These are phyloP conservation scores for Drosophila yooni DNA, from an alignment of 2,888 invertebrate genomes.

Conservation along the genomic window DNA sequence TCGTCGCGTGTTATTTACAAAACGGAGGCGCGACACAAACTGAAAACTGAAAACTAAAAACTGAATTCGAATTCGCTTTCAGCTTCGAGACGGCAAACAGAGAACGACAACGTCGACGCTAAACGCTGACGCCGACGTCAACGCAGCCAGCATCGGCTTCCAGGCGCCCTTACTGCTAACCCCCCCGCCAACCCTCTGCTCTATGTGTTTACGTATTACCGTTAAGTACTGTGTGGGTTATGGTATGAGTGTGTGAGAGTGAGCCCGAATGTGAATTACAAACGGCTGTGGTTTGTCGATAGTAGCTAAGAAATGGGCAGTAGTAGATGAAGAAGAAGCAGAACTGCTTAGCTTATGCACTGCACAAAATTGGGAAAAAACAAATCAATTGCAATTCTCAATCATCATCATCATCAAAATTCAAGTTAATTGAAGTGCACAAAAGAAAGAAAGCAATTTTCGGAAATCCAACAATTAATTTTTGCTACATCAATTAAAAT, in stretches of 20 bases:
- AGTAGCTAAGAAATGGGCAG: constrained; percentile 23
- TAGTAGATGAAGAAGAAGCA: constrained; percentile 12
- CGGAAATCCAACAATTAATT: not conserved
- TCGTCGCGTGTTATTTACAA: constrained; percentile 78
- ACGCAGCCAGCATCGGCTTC: constrained; percentile 48
- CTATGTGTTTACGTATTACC: constrained; percentile 33
- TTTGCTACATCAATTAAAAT: not conserved
- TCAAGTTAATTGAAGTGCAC: constrained; percentile 17
- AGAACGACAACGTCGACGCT: constrained; percentile 5
- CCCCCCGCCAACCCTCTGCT: not conserved
- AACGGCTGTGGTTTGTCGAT: constrained; percentile 24
- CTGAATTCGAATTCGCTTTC: constrained; percentile 77
- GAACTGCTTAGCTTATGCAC: constrained; percentile 22
- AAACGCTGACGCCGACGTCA: constrained; percentile 2
- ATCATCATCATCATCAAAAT: constrained; percentile 6
- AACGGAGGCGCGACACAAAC: constrained; percentile 83
- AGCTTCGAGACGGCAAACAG: constrained; percentile 38
- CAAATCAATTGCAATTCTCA: not conserved
- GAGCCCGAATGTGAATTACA: constrained; percentile 8
- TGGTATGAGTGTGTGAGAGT: constrained; percentile 21
- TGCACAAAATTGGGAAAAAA: constrained; percentile 16
- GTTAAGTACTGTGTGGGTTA: constrained; percentile 39
- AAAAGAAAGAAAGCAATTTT: not conserved
- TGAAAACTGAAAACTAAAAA: constrained; percentile 71
- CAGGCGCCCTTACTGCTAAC: constrained; percentile 20